Percentiles rank a stretch among this genome's conserved stretches.
These are phyloP conservation scores for Chloromyia formosa DNA, from an alignment of 2,888 invertebrate species.

Conservation along the genomic window DNA sequence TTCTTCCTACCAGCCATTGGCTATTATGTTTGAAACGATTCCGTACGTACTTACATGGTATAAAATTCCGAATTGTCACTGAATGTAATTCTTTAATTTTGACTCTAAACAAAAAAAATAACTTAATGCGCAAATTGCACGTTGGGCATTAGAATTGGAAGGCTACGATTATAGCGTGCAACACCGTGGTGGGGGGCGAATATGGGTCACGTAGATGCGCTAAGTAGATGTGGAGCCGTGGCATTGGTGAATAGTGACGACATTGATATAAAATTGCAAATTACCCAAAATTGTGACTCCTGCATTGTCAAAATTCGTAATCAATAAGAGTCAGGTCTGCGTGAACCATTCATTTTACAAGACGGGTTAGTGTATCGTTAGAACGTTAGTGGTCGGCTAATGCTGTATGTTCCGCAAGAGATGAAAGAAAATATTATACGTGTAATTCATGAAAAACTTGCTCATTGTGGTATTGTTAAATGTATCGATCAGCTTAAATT, in stretches of 20 bases:
- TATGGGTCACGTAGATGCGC: slow-evolving; percentile 55
- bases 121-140: slow-evolving; percentile 50
- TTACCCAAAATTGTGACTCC: neutral
- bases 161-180: slow-evolving; percentile 48
- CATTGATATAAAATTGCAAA: neutral
- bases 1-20: too few relatives aligned
- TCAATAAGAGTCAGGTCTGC: too few relatives aligned
- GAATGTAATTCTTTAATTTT: slow-evolving; percentile 46
- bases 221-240: slow-evolving; percentile 48
- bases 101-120: slow-evolving; percentile 48
- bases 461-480: slow-evolving; percentile 4
- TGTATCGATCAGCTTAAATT: slow-evolving; percentile 4
- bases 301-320: neutral
- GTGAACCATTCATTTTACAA: too few relatives aligned
- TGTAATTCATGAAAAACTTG: neutral
- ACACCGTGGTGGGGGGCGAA: slow-evolving; percentile 45
- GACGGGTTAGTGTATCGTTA: slow-evolving; percentile 5
- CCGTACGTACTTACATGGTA: too few relatives aligned
- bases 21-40: too few relatives aligned
- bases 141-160: slow-evolving; percentile 48
- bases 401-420: neutral
- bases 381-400: neutral
- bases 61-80: too few relatives aligned
- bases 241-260: neutral
- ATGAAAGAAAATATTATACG: slow-evolving; percentile 9